Conservation (phyloP, 2,797 vertebrate genomes). For the Enteromius radiatus region DNA sequence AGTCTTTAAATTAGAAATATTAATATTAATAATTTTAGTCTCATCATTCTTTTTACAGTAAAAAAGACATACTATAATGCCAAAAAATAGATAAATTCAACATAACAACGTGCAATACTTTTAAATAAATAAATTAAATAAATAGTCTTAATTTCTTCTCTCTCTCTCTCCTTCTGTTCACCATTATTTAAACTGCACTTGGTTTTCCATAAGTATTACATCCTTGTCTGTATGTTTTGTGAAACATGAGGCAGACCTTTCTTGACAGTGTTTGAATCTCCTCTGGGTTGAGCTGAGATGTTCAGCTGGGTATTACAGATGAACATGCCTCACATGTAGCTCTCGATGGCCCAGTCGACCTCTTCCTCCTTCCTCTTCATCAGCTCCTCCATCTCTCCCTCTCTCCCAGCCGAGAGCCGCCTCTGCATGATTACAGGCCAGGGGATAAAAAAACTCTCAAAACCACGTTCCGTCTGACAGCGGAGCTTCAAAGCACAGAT, state of each 20-base stretch:
- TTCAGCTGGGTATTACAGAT: conserved; percentile 26
- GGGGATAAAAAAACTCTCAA: conserved; percentile 49
- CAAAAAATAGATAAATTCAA: too few relatives aligned
- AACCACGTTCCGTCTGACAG: conserved; percentile 27
- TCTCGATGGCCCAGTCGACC: conserved; percentile 38
- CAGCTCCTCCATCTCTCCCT: conserved; percentile 23
- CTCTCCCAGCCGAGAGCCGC: conserved; percentile 34
- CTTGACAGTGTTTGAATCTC: not conserved
- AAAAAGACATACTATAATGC: too few relatives aligned
- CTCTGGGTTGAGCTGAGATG: not conserved
- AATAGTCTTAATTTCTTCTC: too few relatives aligned
- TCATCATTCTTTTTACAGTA: too few relatives aligned
- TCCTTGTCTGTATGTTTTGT: not conserved
- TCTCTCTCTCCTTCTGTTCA: not conserved
- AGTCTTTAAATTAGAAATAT: too few relatives aligned
- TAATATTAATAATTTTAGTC: too few relatives aligned
- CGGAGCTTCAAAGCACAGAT: conserved; percentile 41
- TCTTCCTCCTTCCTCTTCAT: conserved; percentile 46
- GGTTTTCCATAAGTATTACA: not conserved
- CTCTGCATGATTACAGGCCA: conserved; percentile 55
- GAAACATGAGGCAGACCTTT: not conserved
- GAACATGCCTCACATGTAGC: conserved; percentile 41
- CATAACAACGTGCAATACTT: too few relatives aligned
- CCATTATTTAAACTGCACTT: not conserved
- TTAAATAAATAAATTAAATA: too few relatives aligned